These are phyloP conservation scores for Callopanchax toddi DNA, from an alignment of 2,113 vertebrate species.

Conservation along the genomic window DNA sequence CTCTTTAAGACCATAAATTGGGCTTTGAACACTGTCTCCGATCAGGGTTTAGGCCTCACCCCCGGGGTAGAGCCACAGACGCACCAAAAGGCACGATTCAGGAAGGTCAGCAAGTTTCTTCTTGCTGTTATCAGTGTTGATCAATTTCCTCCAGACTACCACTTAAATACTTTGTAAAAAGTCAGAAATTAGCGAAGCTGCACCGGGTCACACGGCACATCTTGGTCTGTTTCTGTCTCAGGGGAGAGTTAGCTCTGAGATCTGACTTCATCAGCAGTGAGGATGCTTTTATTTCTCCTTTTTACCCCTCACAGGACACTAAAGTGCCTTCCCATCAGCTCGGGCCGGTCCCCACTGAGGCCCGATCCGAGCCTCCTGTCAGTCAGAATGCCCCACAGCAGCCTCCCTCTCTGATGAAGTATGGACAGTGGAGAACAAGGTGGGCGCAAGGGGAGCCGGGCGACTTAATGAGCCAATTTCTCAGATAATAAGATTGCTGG, in stretches of 20 bases:
- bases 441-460: constrained; percentile 82
- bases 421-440: constrained; percentile 83
- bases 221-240: constrained; percentile 8
- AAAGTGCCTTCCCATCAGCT: constrained; percentile 39
- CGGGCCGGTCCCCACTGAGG: constrained; percentile 68
- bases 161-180: constrained; percentile 11
- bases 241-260: constrained; percentile 31
- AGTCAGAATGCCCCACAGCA: constrained; percentile 80
- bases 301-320: constrained; percentile 28
- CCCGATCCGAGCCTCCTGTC: constrained; percentile 76
- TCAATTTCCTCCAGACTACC: constrained; percentile 21
- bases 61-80: constrained; percentile 29
- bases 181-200: constrained; percentile 13
- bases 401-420: constrained; percentile 78
- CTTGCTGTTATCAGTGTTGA: constrained; percentile 33
- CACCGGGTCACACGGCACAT: constrained; percentile 30
- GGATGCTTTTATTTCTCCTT: constrained; percentile 37
- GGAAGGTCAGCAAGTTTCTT: constrained; percentile 58
- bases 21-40: constrained; percentile 66
- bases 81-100: constrained; percentile 13
- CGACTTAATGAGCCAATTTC: constrained; percentile 87
- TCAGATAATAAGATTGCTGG: constrained; percentile 88
- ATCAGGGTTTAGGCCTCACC: constrained; percentile 54
- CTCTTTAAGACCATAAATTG: constrained; percentile 72
- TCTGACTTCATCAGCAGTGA: constrained; percentile 34